A percentile compares a stretch with the other conserved stretches of the same genome.
These are phyloP conservation scores for Tympanuchus pallidicinctus DNA, from an alignment of 2,113 vertebrate genomes.

Conservation along the genomic window DNA sequence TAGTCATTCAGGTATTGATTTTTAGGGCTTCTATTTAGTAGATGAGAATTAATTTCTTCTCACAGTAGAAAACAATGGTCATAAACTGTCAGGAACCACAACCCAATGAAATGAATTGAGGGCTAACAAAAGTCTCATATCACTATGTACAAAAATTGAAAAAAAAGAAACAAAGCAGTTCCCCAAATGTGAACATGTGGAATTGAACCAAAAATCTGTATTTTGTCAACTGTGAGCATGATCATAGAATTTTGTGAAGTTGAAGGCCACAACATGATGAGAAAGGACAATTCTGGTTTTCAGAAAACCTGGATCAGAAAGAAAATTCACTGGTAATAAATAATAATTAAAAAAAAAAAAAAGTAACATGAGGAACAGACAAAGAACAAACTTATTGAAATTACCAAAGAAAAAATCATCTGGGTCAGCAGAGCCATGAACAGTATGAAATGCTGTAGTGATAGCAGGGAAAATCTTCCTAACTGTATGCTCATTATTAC, in stretches of 20 bases:
- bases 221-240: background rate
- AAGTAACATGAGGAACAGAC: background rate
- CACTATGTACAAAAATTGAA: background rate
- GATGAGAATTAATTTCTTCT: background rate
- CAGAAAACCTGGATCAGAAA: slow-evolving; percentile 11
- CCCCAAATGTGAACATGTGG: background rate
- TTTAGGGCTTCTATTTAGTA: background rate
- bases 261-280: background rate
- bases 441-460: background rate
- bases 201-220: background rate
- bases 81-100: background rate
- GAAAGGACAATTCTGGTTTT: background rate
- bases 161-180: background rate
- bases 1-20: background rate
- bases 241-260: background rate
- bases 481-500: background rate
- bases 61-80: background rate
- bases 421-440: background rate
- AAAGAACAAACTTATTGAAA: background rate
- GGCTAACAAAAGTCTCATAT: background rate
- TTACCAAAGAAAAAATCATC: background rate
- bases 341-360: background rate
- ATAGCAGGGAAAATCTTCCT: background rate
- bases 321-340: background rate
- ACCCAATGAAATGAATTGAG: background rate